Evolutionary conservation across 2,888 invertebrate species (phyloP).

Genomic region (Strigamia transsilvanica): DNA sequence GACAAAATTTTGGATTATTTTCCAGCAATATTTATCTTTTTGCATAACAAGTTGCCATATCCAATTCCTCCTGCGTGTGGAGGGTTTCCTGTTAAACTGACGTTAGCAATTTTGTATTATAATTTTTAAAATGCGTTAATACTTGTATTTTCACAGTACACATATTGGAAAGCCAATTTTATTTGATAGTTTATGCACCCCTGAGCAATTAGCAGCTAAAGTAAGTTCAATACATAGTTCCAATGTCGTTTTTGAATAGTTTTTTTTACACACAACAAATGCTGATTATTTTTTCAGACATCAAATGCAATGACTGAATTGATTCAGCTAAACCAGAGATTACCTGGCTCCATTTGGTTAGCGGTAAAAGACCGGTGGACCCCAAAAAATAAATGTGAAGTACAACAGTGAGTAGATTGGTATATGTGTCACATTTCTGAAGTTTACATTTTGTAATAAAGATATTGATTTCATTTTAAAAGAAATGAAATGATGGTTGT

Average conservation of each 20-base stretch:
- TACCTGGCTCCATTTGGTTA: neutral
- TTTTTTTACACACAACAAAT: too few species aligned
- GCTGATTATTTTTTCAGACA: neutral
- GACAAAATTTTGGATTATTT: neutral
- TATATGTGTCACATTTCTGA: too few species aligned
- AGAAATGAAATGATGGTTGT: too few species aligned
- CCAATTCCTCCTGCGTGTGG: slow-evolving; percentile 18
- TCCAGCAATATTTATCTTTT: neutral
- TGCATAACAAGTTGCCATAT: neutral
- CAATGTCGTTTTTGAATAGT: too few species aligned
- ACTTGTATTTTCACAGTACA: neutral
- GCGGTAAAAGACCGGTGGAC: neutral
- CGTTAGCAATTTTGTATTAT: neutral
- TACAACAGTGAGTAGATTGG: neutral
- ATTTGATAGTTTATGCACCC: neutral
- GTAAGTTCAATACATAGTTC: too few species aligned
- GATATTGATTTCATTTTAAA: too few species aligned
- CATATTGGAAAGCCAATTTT: slow-evolving; percentile 22
- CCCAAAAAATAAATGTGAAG: neutral
- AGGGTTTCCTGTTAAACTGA: neutral
- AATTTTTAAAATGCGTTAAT: neutral
- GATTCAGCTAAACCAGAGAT: neutral
- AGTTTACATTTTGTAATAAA: too few species aligned
- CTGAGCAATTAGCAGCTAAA: neutral
- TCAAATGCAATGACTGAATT: neutral